Percentiles rank a stretch among this genome's conserved stretches.
Evolutionary conservation across 1,140 invertebrate genomes (phyloP).

Genomic region (Muscidifurax raptorellus): DNA sequence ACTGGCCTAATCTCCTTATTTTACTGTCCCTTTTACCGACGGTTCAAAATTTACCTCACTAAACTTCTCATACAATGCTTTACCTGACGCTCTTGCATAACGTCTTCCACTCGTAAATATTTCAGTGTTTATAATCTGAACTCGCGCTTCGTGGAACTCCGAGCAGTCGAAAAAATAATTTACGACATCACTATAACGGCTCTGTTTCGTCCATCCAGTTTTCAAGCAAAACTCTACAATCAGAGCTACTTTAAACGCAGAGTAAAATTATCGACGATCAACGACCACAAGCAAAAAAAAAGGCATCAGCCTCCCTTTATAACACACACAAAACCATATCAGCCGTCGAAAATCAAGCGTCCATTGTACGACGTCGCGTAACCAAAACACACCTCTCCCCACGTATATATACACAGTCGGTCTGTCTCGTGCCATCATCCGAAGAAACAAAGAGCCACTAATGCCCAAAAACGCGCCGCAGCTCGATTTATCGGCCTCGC

Average conservation of each 20-base stretch:
- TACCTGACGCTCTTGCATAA: too few relatives aligned
- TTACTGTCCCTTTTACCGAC: too few relatives aligned
- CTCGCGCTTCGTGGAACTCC: conserved; percentile 58
- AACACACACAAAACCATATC: neutral
- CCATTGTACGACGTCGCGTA: neutral
- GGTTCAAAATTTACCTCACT: too few relatives aligned
- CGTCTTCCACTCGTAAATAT: conserved; percentile 54
- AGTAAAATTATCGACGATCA: neutral
- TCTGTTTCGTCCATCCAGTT: too few relatives aligned
- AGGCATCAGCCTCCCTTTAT: neutral
- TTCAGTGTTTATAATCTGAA: conserved; percentile 57
- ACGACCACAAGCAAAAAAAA: neutral
- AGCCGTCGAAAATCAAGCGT: neutral
- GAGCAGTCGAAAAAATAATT: conserved; percentile 41
- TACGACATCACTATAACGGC: too few relatives aligned
- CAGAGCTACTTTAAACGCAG: too few relatives aligned
- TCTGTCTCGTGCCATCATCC: neutral
- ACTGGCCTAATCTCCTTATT: too few relatives aligned
- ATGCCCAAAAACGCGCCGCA: conserved; percentile 22
- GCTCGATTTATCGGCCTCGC: conserved; percentile 44
- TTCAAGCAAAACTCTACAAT: too few relatives aligned
- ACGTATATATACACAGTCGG: too few relatives aligned
- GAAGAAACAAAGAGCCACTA: conserved; percentile 48
- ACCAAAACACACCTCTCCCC: neutral
- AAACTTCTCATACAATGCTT: too few relatives aligned